Base-by-base conservation (phyloP, 2,113 vertebrate genomes). In the Taurulus bubalis region DNA sequence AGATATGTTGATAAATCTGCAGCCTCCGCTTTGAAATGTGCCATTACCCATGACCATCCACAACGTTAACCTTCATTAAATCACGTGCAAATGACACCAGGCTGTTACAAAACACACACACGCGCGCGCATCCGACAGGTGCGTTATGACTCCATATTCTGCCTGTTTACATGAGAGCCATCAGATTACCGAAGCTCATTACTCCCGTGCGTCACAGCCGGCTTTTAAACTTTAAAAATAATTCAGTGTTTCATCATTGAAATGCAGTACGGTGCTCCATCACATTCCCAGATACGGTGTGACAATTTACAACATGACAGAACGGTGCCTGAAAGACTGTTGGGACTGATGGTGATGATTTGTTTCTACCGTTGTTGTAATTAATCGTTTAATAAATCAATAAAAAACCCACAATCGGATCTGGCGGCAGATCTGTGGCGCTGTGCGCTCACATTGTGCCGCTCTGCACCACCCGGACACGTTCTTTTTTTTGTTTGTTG, bases 1-100 rank as follows among this genome's bases (percentile, higher is more conserved):
- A 59, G 22, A 28, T 75, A 75, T 28, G 64, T 20, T 67, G 62
- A 66, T 56, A 15, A 56, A 42, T 67, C 51, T 66, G 49, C 71
- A 47, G 71, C 20, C 71, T 60, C 38, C 2, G 12, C 56, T 62
- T 32, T 34, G 40, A 76, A 51, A 59, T 26, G 15, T 36, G 75
- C 36, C 49, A 45, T 55, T 24, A 60, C 32, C 9, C 51, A 67
- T 4, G 38, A 16, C 34, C n/a, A 22, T 55, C 26, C 45, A 7
- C 34, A 0, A 2, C 53, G 24, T 64, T 64, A 18, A 53, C 47
- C 56, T 49, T 51, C 66, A 40, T 78, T 70, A 47, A 71, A 63
- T 71, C 34, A 42, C 4, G 5, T 40, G 45, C 16, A 78, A 30
- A 70, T 63, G 10, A 62, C 56, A 53, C 32, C 55, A 51, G 42